These are phyloP conservation scores for Sylvicola fuscatus DNA, from an alignment of 2,888 invertebrate genomes.

Conservation along the genomic window DNA sequence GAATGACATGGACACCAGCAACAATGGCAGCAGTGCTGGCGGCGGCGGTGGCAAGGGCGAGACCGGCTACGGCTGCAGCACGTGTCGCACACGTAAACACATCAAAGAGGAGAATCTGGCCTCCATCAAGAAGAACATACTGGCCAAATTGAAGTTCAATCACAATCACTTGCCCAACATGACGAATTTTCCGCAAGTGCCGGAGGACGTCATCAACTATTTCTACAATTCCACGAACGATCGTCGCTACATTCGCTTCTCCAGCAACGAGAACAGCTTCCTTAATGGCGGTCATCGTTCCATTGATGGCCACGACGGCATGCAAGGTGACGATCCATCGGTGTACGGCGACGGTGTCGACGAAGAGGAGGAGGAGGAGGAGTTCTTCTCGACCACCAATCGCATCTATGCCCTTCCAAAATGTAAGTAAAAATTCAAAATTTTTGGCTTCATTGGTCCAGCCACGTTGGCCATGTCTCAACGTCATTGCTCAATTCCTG, in stretches of 20 bases:
- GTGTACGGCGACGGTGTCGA: slow-evolving; percentile 3
- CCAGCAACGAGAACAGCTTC: neutral
- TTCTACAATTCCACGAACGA: slow-evolving; percentile 1
- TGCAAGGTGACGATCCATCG: slow-evolving; percentile 11
- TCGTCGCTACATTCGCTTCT: slow-evolving; percentile 2
- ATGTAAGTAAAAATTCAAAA: slow-evolving; percentile 12
- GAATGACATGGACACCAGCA: neutral
- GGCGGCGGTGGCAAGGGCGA: neutral
- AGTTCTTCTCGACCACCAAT: slow-evolving; percentile 18
- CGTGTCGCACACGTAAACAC: slow-evolving; percentile 34
- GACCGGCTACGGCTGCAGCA: neutral
- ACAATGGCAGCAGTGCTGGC: neutral
- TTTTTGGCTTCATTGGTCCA: too few species aligned
- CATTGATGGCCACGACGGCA: slow-evolving; percentile 3
- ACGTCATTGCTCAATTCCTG: too few species aligned
- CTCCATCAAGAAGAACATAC: slow-evolving; percentile 40
- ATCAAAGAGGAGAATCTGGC: slow-evolving; percentile 37
- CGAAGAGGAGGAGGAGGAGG: slow-evolving; percentile 10
- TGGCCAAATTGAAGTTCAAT: slow-evolving; percentile 36
- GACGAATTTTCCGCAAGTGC: neutral
- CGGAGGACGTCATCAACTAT: neutral
- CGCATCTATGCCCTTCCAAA: slow-evolving; percentile 22
- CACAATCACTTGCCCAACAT: slow-evolving; percentile 25
- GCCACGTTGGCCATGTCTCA: too few species aligned
- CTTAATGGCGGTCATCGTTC: neutral